These are phyloP conservation scores for Plecturocebus donacophilus DNA, from an alignment of 2,113 vertebrate genomes.

Conservation along the genomic window DNA sequence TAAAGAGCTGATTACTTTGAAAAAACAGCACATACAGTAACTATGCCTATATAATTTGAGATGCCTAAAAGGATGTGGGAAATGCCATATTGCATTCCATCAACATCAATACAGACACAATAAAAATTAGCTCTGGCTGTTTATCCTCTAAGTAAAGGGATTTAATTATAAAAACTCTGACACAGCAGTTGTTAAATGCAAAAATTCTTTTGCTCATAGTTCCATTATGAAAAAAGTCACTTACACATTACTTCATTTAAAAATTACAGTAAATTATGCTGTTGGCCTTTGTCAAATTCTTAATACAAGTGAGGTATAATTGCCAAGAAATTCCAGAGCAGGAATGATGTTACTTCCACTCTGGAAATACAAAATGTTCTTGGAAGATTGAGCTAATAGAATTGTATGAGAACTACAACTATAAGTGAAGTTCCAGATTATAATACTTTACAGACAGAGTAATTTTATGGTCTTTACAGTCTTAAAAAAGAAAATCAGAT, in stretches of 20 bases:
- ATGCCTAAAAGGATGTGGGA: slow-evolving; percentile 1
- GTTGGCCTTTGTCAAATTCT: slow-evolving; percentile 74
- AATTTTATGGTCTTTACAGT: slow-evolving; percentile 34
- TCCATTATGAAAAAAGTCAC: slow-evolving; percentile 58
- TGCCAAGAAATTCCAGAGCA: slow-evolving; percentile 82
- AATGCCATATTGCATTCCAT: neutral
- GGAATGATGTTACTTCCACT: slow-evolving; percentile 70
- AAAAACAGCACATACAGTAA: neutral
- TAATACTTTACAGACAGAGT: slow-evolving; percentile 17
- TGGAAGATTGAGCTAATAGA: slow-evolving; percentile 40
- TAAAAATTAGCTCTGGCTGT: slow-evolving; percentile 21
- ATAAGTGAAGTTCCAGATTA: neutral
- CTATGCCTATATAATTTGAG: neutral
- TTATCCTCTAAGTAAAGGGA: neutral
- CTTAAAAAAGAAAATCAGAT: slow-evolving; percentile 52
- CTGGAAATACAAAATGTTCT: slow-evolving; percentile 76
- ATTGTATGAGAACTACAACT: slow-evolving; percentile 4
- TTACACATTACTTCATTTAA: slow-evolving; percentile 71
- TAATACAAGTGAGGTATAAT: slow-evolving; percentile 70
- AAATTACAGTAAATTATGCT: slow-evolving; percentile 74
- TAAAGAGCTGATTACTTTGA: neutral
- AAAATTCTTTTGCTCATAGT: slow-evolving; percentile 62
- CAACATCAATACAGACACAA: neutral
- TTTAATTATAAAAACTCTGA: neutral
- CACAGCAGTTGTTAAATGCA: neutral